Conservation (phyloP, 2,113 vertebrate genomes). For the Silurus meridionalis region DNA sequence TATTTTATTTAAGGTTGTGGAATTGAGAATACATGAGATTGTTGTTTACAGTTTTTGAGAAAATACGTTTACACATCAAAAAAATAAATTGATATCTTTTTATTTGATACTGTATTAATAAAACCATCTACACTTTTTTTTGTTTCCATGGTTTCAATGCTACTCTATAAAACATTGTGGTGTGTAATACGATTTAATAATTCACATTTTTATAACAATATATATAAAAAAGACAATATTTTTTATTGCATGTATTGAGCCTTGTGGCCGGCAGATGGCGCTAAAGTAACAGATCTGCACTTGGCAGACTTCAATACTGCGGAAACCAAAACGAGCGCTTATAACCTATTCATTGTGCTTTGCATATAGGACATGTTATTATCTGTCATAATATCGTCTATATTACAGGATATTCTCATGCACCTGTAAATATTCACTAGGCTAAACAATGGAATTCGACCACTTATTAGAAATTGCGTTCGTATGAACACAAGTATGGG, state of each 20-base stretch:
- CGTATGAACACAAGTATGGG: neutral
- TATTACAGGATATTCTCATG: neutral
- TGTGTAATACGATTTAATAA: neutral
- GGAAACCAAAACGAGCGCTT: neutral
- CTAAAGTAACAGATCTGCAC: neutral
- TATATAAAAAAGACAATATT: too few species aligned
- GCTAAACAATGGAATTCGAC: too few species aligned
- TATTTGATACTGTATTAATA: neutral
- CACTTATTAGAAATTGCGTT: neutral
- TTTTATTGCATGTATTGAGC: too few species aligned
- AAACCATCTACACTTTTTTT: neutral
- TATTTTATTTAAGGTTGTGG: neutral
- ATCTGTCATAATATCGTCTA: neutral
- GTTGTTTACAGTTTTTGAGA: neutral
- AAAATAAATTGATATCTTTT: neutral
- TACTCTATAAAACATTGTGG: neutral
- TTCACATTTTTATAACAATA: neutral
- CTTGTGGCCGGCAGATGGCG: constrained; percentile 25
- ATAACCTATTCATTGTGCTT: neutral
- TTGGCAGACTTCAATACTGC: constrained; percentile 7
- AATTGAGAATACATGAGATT: neutral
- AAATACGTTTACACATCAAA: neutral
- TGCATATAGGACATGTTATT: neutral
- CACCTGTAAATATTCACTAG: neutral
- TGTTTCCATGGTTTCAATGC: neutral